These are phyloP conservation scores for Scaptomyza caliginosa DNA, from an alignment of 2,888 invertebrate genomes.

Conservation along the genomic window DNA sequence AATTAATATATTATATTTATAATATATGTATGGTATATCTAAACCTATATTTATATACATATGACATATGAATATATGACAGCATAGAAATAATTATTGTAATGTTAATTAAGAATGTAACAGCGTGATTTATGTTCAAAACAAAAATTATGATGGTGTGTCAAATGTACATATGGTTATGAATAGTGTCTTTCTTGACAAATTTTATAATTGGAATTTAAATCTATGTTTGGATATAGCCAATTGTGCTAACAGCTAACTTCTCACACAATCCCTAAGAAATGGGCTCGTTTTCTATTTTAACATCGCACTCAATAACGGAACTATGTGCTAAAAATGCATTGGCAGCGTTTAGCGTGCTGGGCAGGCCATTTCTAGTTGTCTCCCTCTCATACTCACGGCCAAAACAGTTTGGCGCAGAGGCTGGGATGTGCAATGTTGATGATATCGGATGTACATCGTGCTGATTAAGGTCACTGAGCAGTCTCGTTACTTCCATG, in stretches of 20 bases:
- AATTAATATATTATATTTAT: background rate
- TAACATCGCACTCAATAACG: conserved; percentile 63
- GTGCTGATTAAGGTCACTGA: conserved; percentile 59
- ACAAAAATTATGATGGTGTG: background rate
- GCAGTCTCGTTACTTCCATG: conserved; percentile 54
- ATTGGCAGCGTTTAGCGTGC: conserved; percentile 11
- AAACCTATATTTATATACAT: background rate
- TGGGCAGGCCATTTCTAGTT: conserved; percentile 8
- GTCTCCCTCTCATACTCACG: background rate
- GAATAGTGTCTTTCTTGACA: background rate
- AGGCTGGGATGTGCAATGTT: conserved; percentile 26
- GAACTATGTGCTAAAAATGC: conserved; percentile 42
- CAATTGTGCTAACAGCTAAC: conserved; percentile 10
- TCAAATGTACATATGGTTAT: background rate
- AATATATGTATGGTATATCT: background rate
- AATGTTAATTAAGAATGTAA: background rate
- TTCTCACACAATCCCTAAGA: conserved; percentile 14
- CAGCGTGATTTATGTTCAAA: background rate
- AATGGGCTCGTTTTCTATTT: conserved; percentile 64
- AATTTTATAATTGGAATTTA: background rate
- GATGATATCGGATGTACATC: conserved; percentile 25
- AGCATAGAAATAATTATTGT: background rate
- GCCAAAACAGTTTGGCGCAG: conserved; percentile 5
- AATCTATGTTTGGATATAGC: conserved; percentile 20
- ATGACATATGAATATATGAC: background rate